Evolutionary conservation across 2,888 invertebrate genomes (phyloP).

Genomic region (Ormyrus pomaceus): DNA sequence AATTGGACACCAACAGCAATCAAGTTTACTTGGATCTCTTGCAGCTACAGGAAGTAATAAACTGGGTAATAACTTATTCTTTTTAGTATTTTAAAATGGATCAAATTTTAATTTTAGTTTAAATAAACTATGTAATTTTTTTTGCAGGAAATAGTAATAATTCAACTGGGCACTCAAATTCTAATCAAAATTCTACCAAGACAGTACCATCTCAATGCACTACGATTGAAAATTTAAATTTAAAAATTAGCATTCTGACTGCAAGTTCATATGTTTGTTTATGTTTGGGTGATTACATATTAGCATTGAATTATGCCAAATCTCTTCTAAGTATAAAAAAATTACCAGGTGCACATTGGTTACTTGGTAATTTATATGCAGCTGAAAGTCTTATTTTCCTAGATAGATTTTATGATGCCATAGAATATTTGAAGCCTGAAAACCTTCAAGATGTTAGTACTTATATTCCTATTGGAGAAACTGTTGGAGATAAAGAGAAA

Average conservation of each 20-base stretch:
- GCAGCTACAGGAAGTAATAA: conserved; percentile 43
- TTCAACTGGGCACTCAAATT: conserved; percentile 37
- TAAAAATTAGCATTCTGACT: conserved; percentile 81
- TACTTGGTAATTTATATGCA: conserved; percentile 91
- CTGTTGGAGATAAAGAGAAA: conserved; percentile 72
- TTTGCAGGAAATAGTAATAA: conserved; percentile 32
- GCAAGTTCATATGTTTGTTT: conserved; percentile 90
- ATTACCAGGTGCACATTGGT: conserved; percentile 83
- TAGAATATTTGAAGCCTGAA: conserved; percentile 88
- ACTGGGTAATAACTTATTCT: conserved; percentile 46
- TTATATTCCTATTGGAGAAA: conserved; percentile 69
- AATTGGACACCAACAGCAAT: conserved; percentile 47
- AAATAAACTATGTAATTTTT: background rate
- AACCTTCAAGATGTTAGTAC: conserved; percentile 80
- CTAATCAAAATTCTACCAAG: conserved; percentile 49
- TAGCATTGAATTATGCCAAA: conserved; percentile 87
- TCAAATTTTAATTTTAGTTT: background rate
- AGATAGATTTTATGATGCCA: conserved; percentile 89
- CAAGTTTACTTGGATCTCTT: conserved; percentile 55
- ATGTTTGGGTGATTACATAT: conserved; percentile 88
- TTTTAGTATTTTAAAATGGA: background rate
- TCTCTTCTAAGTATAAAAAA: conserved; percentile 84
- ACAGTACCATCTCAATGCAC: conserved; percentile 63
- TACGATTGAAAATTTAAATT: conserved; percentile 67
- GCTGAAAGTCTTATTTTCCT: conserved; percentile 91